Conservation (phyloP, 2,113 vertebrate genomes). For the Tragulus kanchil region DNA sequence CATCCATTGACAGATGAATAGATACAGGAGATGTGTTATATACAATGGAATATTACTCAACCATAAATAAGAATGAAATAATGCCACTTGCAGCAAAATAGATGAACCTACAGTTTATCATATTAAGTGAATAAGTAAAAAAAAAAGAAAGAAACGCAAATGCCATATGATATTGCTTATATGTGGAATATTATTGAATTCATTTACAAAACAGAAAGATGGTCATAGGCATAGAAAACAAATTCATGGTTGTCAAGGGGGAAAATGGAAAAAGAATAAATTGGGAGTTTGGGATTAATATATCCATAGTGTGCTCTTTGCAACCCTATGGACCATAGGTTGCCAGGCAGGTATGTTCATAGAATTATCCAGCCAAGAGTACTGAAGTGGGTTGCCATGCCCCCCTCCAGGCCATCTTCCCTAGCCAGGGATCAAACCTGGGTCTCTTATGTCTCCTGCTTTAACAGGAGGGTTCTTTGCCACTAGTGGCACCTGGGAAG, state of each 20-base stretch:
- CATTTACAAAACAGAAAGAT: neutral
- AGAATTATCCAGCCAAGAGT: neutral
- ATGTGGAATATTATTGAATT: neutral
- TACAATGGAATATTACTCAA: neutral
- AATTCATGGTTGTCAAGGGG: neutral
- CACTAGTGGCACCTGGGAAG: neutral
- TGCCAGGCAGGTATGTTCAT: neutral
- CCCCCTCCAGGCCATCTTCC: neutral
- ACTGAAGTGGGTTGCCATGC: neutral
- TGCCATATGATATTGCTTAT: neutral
- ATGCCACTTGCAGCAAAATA: neutral
- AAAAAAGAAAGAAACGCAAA: neutral
- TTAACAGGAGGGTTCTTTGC: neutral
- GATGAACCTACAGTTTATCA: neutral
- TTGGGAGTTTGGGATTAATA: neutral
- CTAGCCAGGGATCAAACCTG: neutral
- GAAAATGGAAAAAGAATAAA: neutral
- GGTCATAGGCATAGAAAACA: neutral
- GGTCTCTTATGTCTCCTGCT: neutral
- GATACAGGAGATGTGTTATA: neutral
- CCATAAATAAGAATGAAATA: neutral
- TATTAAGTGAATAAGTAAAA: neutral
- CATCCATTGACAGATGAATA: neutral
- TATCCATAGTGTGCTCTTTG: neutral
- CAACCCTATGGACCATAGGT: accelerated